Percentiles rank a stretch among this genome's conserved stretches.
Evolutionary conservation across 2,888 invertebrate genomes (phyloP).

Genomic region (Netelia melanura): DNA sequence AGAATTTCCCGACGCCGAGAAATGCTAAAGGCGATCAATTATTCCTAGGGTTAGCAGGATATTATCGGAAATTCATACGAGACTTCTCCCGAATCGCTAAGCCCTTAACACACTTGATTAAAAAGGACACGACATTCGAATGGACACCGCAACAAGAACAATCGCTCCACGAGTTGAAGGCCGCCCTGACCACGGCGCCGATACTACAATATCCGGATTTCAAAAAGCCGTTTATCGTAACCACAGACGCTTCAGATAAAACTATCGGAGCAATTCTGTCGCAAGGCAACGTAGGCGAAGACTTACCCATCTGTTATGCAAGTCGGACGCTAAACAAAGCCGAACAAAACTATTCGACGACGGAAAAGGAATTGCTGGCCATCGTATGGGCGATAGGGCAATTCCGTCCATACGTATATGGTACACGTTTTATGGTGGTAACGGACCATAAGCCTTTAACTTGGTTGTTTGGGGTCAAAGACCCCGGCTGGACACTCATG

Average conservation of each 20-base stretch:
- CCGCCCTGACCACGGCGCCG: neutral
- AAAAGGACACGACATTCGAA: neutral
- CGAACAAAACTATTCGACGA: no score
- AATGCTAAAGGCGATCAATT: neutral
- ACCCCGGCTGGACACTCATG: no score
- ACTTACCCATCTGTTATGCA: neutral
- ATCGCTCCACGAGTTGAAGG: neutral
- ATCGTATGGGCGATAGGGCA: slow-evolving; percentile 31
- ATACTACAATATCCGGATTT: neutral
- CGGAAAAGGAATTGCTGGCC: neutral
- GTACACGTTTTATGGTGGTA: slow-evolving; percentile 8
- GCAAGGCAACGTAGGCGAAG: neutral
- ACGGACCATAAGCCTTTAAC: neutral
- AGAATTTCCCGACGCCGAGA: slow-evolving; percentile 28
- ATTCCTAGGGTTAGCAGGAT: no score
- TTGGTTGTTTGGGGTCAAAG: no score
- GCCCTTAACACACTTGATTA: neutral
- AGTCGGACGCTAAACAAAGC: slow-evolving; percentile 21
- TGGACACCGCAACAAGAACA: neutral
- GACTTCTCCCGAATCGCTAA: neutral
- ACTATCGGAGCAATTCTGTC: slow-evolving; percentile 74
- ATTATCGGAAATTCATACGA: no score
- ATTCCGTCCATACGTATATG: slow-evolving; percentile 22
- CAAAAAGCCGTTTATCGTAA: slow-evolving; percentile 72
- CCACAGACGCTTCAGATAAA: slow-evolving; percentile 81